A percentile compares a stretch with the other conserved stretches of the same genome.
phyloP scores from a whole-genome alignment of 2,888 invertebrate genomes.

The Labia minor region DNA sequence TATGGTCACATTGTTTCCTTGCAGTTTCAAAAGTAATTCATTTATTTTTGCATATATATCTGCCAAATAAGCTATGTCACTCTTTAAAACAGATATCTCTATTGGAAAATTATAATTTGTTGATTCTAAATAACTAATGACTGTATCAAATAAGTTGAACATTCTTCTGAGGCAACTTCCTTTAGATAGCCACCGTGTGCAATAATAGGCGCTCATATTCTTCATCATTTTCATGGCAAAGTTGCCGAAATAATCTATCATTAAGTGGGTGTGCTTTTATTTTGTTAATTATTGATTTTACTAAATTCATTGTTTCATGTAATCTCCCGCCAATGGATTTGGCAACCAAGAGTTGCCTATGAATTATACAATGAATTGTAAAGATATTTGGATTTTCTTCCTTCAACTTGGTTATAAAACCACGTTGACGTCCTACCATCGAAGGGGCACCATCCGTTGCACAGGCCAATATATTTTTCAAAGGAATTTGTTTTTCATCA shows the following conservation, averaged over 20 bases:
- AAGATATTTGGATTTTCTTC: slow-evolving; percentile 13
- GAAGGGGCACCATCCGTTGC: not conserved
- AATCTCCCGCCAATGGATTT: slow-evolving; percentile 21
- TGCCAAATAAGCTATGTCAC: not conserved
- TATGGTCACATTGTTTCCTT: not conserved
- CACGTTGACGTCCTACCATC: not conserved
- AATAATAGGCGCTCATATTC: slow-evolving; percentile 23
- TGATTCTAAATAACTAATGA: not conserved
- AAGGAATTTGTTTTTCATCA: not conserved
- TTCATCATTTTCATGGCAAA: slow-evolving; percentile 22
- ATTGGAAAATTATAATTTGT: slow-evolving; percentile 13
- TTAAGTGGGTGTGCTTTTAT: slow-evolving; percentile 21
- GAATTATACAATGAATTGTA: slow-evolving; percentile 24
- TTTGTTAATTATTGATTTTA: slow-evolving; percentile 21
- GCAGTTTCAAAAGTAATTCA: not conserved
- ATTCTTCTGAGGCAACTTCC: slow-evolving; percentile 25
- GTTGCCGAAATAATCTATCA: slow-evolving; percentile 24
- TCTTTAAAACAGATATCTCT: not conserved
- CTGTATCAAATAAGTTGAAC: slow-evolving; percentile 24
- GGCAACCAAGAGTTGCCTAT: slow-evolving; percentile 23
- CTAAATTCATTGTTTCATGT: slow-evolving; percentile 15
- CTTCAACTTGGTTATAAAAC: not conserved
- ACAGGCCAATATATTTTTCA: not conserved
- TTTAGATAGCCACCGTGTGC: slow-evolving; percentile 25
- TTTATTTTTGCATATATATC: slow-evolving; percentile 5